Base-by-base conservation (phyloP, 37 sponge, comb jelly and placozoan genomes). In the Geodia barretti region DNA sequence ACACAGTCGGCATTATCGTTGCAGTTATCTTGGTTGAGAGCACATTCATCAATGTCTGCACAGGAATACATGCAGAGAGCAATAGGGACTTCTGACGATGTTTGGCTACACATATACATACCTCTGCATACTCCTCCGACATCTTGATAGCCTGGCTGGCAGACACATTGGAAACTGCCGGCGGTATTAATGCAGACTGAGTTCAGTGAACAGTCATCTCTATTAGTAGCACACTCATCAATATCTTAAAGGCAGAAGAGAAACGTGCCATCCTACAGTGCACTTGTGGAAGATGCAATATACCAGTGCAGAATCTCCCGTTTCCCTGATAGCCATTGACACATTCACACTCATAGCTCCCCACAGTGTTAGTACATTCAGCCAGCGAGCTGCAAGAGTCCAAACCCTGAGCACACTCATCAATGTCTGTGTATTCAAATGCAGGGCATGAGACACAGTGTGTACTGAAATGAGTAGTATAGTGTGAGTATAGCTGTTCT, bases 41-140 rank as follows among this genome's bases (percentile, higher is more conserved):
- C 71, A 70, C 71, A 70, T 35, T 29, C 71, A 70, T 34, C 30
- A 24, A 70, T 31, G 30, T 70, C 71, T 70, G 33, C 33, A 70
- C 8, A 37, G 21, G 38, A 70, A 47, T 17, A n/a, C n/a, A n/a
- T n/a, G n/a, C n/a, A n/a, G n/a, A n/a, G n/a, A n/a, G n/a, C n/a
- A n/a, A n/a, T n/a, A n/a, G n/a, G n/a, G n/a, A n/a, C n/a, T n/a
- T n/a, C n/a, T n/a, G n/a, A n/a, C n/a, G n/a, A n/a, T n/a, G n/a
- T n/a, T n/a, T n/a, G n/a, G 14, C 54, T 47, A 47, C 54, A 47
- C 54, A 47, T 7, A 7, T 47, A 47, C 14, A 17, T 47, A 47
- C 54, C 54, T 47, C 54, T 47, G 54, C 54, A 47, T 47, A 47
- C 54, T 47, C 54, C 54, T 17, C 11, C 7, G 14, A 47, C 14